Evolutionary conservation across 2,888 invertebrate genomes (phyloP), one percentile per base, ranked within the genome.

Genomic region (Drosophila melanosoma): DNA sequence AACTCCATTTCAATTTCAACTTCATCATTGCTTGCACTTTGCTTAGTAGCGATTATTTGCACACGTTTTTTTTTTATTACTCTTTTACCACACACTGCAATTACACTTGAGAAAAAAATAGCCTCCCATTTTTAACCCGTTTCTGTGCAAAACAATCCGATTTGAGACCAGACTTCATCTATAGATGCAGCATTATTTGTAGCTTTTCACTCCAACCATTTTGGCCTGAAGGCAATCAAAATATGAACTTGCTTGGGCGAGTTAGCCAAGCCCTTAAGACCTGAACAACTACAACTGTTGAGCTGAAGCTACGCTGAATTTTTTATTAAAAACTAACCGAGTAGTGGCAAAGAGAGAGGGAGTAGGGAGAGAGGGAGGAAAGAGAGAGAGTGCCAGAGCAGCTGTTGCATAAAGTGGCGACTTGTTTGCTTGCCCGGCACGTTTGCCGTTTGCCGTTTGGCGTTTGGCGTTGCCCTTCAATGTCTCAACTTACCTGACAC

Each of bases 401-500:
- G 89, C 84, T 90, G 84, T 86, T 88, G 90, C 86, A 45, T 23
- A 40, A 40, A 29, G 49, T 51, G 62, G 33, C 60, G 51, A 54
- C 72, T 71, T 69, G 73, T 82, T 79, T 74, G 48, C 63, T 81
- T 75, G 61, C 89, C 73, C 52, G 66, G 77, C 84, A 90, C 90
- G 89, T 88, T 69, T 69, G n/a, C 64, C 56, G 89, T 88, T 69
- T 69, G n/a, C 64, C 56, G 54, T 64, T 58, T 48, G 59, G 51
- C 61, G 52, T 26, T 67, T 61, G 77, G 53, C 59, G 76, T 57
- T 29, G 61, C 62, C 75, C 53, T 67, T 71, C 76, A 82, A 87
- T 84, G 82, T 81, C 79, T 84, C 79, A 82, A 91, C 91, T 93
- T 94, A 96, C 96, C 96, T 96, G 70, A 96, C 96, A 87, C 95